Evolutionary conservation across 2,113 vertebrate species (phyloP), one percentile per base, ranked within the genome.

Genomic region (Oceanodroma tethys): DNA sequence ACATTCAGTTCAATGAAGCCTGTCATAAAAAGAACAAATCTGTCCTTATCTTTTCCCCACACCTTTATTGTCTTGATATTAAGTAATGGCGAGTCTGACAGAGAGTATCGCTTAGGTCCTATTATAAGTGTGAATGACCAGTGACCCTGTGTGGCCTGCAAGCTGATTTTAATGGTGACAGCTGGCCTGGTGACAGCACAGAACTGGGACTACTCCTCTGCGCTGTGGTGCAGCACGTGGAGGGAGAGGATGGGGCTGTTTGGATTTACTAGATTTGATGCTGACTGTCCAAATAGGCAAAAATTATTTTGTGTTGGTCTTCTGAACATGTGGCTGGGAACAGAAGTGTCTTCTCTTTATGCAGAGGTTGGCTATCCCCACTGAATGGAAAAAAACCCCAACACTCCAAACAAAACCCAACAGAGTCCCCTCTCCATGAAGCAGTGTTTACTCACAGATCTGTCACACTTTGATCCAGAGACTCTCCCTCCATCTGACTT

Each of bases 371-470:
- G 62, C 40, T 74, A 38, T 10, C 23, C 26, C 21, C 32, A 71
- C 12, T 47, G 20, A 83, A 83, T 10, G 13, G 23, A 21, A n/a
- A 27, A 55, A 66, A 55, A 66, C 30, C 10, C 17, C 7, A 86
- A 38, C 23, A 53, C 16, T 62, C 25, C 52, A 71, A 70, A 73
- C 40, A 27, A 81, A 74, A 62, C 10, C 20, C 52, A 36, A 52
- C 65, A 36, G 27, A 63, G 9, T 48, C 5, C 8, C 30, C 18
- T 47, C 53, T 75, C 59, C 13, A 30, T 11, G 30, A 73, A 75
- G 52, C 5, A 34, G 19, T 26, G 20, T 72, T 90, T 97, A 99
- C 99, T 99, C 96, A 99, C 99, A 98, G 96, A 58, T 99, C 98
- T 38, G 98, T 97, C 94, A 98, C 6, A 4, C 95, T 98, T 68